These are phyloP conservation scores for Diplodus puntazzo DNA, from an alignment of 2,797 vertebrate species.

Conservation along the genomic window DNA sequence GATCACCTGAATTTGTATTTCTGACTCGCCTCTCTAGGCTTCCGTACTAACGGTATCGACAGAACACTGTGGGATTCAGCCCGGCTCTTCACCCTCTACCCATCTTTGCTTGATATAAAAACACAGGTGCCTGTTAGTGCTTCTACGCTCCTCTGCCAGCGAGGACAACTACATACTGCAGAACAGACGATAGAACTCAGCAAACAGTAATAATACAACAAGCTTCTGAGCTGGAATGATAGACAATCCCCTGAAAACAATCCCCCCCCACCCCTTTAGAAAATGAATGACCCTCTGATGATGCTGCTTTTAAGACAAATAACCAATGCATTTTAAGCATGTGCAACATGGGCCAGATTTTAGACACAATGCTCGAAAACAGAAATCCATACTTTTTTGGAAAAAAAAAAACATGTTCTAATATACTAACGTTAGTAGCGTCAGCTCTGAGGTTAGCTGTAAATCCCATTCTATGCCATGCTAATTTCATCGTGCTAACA, in stretches of 20 bases:
- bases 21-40: no score
- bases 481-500: constrained; percentile 53
- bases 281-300: constrained; percentile 65
- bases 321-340: constrained; percentile 83
- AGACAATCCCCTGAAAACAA: constrained; percentile 70
- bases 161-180: constrained; percentile 62
- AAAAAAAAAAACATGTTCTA: constrained; percentile 18
- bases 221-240: constrained; percentile 73
- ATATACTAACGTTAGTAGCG: constrained; percentile 46
- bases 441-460: constrained; percentile 57
- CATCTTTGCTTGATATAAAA: constrained; percentile 74
- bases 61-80: constrained; percentile 54
- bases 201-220: constrained; percentile 65
- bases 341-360: constrained; percentile 71
- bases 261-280: constrained; percentile 38
- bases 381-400: constrained; percentile 48
- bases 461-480: constrained; percentile 51
- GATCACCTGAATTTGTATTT: no score
- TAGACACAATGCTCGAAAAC: constrained; percentile 73
- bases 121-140: constrained; percentile 84
- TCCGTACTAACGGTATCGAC: neutral
- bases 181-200: constrained; percentile 64
- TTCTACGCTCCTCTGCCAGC: constrained; percentile 68
- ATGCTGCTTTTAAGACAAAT: constrained; percentile 82
- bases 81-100: constrained; percentile 55